A percentile compares a stretch with the other conserved stretches of the same genome.
Evolutionary conservation across 2,113 vertebrate species (phyloP).

Genomic region (Ctenodactylus gundi): DNA sequence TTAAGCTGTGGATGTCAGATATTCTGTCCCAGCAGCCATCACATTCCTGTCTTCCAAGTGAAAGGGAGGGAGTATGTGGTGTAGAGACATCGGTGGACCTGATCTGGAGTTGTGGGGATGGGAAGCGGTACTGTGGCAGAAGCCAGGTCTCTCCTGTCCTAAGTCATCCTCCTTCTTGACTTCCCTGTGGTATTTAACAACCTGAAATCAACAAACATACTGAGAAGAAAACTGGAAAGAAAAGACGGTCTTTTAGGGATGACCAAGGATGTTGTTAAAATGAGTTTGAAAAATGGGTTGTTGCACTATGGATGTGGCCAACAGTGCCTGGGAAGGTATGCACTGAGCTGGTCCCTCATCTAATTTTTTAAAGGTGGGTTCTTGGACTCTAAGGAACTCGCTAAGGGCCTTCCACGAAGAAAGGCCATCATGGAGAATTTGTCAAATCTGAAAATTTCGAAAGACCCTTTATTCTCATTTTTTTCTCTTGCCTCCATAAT

Average conservation of each 20-base stretch:
- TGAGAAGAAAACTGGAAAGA: background rate
- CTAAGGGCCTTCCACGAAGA: background rate
- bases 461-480: background rate
- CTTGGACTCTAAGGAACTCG: background rate
- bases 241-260: no score
- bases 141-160: no score
- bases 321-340: accelerated
- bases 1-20: no score
- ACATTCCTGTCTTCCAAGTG: accelerated
- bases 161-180: accelerated
- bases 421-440: background rate
- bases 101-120: accelerated
- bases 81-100: accelerated
- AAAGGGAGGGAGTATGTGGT: no score
- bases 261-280: background rate
- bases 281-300: background rate
- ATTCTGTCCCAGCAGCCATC: no score
- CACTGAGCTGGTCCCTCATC: no score
- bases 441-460: background rate
- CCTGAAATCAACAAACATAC: accelerated
- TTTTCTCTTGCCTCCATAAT: background rate
- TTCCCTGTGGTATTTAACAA: background rate
- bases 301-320: accelerated
- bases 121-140: accelerated
- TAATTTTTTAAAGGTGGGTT: accelerated